Percentiles rank a stretch among this genome's conserved stretches.
phyloP scores from a whole-genome alignment of 2,797 vertebrate genomes.

The Cyprinodon diabolis region DNA sequence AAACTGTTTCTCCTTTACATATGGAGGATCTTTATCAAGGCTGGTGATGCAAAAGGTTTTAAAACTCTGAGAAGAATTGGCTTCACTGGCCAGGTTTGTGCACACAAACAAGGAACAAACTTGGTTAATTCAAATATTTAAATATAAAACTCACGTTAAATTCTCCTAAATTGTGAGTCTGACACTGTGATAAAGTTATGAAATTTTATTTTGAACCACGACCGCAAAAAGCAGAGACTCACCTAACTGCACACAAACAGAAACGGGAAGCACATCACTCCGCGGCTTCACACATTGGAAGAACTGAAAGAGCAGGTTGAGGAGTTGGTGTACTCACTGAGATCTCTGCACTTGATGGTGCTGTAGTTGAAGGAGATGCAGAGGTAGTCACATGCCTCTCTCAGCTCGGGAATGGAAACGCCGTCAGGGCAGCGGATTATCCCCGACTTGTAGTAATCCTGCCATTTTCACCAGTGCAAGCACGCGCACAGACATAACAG shows the following conservation, averaged over 20 bases:
- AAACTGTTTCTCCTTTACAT: background rate
- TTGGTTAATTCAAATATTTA: background rate
- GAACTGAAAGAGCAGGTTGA: background rate
- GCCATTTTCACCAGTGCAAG: slow-evolving; percentile 65
- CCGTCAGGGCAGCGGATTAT: slow-evolving; percentile 99
- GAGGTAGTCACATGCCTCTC: slow-evolving; percentile 99
- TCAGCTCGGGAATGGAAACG: slow-evolving; percentile 96
- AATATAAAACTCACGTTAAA: background rate
- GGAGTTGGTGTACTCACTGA: slow-evolving; percentile 88
- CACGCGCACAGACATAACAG: slow-evolving; percentile 39
- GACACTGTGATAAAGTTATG: background rate
- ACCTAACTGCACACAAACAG: slow-evolving; percentile 20
- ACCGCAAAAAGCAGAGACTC: slow-evolving; percentile 13
- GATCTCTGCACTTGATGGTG: slow-evolving; percentile 99
- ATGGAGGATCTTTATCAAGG: background rate
- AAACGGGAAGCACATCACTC: slow-evolving; percentile 15
- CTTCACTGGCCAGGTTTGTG: background rate
- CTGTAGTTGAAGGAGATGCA: slow-evolving; percentile 98
- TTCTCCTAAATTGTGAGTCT: background rate
- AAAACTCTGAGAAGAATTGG: background rate
- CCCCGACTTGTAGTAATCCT: slow-evolving; percentile 99
- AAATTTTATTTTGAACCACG: background rate
- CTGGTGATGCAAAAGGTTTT: background rate
- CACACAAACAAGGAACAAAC: background rate
- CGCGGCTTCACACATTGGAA: background rate